Conservation (phyloP, 2,797 vertebrate species). For the Xenopus petersii region DNA sequence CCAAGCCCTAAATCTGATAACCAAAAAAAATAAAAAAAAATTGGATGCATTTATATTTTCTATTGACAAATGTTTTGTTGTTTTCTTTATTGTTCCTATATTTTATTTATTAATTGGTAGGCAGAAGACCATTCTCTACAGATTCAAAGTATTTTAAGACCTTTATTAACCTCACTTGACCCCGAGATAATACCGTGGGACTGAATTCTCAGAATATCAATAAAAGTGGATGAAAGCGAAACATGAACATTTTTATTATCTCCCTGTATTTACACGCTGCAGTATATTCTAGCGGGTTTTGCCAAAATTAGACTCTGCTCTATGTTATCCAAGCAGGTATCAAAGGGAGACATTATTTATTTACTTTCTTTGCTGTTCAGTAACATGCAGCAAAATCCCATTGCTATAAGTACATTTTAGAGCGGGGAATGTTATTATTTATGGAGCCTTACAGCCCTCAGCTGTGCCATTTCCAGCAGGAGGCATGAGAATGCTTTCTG, state of each 20-base stretch:
- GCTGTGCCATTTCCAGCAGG: too few species aligned
- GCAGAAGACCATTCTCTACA: not conserved
- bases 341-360: too few species aligned
- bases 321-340: too few species aligned
- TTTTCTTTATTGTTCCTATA: not conserved
- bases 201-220: conserved; percentile 1
- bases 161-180: not conserved
- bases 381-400: too few species aligned
- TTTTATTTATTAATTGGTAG: conserved; percentile 8
- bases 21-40: not conserved
- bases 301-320: not conserved
- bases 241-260: conserved; percentile 4
- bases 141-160: conserved; percentile 1
- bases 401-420: too few species aligned
- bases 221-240: not conserved
- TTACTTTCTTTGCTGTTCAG: too few species aligned
- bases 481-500: too few species aligned
- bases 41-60: not conserved
- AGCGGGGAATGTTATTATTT: too few species aligned
- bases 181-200: not conserved
- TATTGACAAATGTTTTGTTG: not conserved
- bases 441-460: too few species aligned
- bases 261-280: not conserved
- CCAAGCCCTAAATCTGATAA: too few species aligned
- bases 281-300: not conserved